Conservation (phyloP, 2,888 invertebrate genomes). For the Blomia tropicalis region DNA sequence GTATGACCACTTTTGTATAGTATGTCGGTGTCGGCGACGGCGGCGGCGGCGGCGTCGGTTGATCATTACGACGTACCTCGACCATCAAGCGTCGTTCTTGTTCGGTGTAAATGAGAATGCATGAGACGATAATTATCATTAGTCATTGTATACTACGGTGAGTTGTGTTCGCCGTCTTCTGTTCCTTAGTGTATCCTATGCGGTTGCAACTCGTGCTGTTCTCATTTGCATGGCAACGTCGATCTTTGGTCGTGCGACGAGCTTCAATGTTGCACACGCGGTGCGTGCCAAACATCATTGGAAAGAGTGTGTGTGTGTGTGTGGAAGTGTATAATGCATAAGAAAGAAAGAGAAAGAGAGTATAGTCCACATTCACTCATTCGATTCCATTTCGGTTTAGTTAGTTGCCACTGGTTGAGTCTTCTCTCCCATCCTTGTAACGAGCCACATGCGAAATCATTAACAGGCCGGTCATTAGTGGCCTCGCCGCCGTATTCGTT, state of each 20-base stretch:
- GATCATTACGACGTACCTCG: neutral
- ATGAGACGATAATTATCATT: constrained; percentile 17
- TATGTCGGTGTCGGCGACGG: neutral
- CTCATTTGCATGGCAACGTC: constrained; percentile 11
- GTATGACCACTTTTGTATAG: neutral
- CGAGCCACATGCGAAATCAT: constrained; percentile 7
- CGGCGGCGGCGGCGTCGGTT: neutral
- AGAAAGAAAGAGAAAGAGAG: too few relatives aligned
- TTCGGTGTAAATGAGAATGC: constrained; percentile 16
- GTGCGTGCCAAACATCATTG: constrained; percentile 2
- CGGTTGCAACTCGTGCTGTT: neutral
- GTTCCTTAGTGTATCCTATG: neutral
- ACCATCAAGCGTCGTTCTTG: neutral
- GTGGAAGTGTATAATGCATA: too few relatives aligned
- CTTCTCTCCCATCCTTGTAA: neutral
- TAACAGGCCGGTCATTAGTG: neutral
- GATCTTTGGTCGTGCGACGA: neutral
- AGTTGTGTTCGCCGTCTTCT: neutral
- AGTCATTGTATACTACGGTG: neutral
- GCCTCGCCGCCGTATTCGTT: too few relatives aligned
- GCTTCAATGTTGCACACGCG: constrained; percentile 4
- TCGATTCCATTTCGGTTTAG: neutral
- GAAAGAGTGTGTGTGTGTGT: too few relatives aligned
- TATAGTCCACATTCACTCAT: too few relatives aligned
- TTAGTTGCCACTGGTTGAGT: neutral